Base-by-base conservation (phyloP, 2,113 vertebrate genomes). In the Sterna hirundo region DNA sequence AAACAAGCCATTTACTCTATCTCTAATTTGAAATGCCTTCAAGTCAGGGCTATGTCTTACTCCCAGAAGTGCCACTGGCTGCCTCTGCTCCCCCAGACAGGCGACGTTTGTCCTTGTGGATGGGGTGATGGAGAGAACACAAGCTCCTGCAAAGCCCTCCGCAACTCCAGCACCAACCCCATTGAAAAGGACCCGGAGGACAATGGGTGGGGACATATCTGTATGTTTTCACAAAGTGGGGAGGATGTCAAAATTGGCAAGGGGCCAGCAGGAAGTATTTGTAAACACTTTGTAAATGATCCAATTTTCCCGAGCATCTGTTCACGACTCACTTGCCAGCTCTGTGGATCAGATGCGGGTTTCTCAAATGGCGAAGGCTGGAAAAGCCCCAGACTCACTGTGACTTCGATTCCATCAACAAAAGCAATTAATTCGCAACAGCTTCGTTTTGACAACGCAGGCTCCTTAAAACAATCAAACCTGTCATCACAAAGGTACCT, bases 301-400 rank as follows among this genome's bases (percentile, higher is more conserved):
- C 95, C 97, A 96, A 75, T 97, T 96, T 97, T 97, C 90, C 85
- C 2, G 34, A 96, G 96, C 96, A 96, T 97, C 96, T 97, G 96
- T 92, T 97, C 96, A 88, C 0, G 1, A 57, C 69, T 95, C 92
- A 90, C 64, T 96, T 95, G 96, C 95, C 97, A 97, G 75, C 94
- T 94, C 79, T 18, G 0, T 47, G 83, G 87, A 87, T 88, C 46
- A 3, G 9, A 44, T 17, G 75, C 42, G 18, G 52, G 65, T 88
- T 58, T 78, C 49, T 95, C 75, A 68, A 93, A 93, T 30, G 87
- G 93, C 7, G 4, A 79, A 72, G 74, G 83, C 89, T 93, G 93
- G 58, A 92, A 93, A 76, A 86, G 47, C 29, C 82, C 52, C 94
- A 90, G 93, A 70, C 80, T 75, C 5, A 0, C 92, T 83, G 81